These are phyloP conservation scores for Hermetia illucens DNA, from an alignment of 1,140 invertebrate species.

Conservation along the genomic window DNA sequence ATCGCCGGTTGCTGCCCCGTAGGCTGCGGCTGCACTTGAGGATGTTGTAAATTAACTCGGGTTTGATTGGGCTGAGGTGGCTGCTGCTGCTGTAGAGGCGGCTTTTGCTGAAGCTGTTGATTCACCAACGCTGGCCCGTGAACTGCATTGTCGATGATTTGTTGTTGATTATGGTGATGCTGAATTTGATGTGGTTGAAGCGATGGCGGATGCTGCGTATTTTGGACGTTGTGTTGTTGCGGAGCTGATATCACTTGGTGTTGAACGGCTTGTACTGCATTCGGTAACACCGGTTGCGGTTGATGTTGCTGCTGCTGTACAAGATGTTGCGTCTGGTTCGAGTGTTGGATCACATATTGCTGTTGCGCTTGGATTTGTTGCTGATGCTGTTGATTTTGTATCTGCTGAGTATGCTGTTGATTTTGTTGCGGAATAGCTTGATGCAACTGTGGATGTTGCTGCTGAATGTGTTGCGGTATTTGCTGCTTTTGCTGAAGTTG, in stretches of 20 bases:
- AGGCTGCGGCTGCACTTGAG: background rate
- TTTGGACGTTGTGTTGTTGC: background rate
- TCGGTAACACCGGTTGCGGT: background rate
- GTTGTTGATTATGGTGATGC: background rate
- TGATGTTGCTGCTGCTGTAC: background rate
- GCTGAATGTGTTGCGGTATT: background rate
- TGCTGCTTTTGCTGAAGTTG: constrained; percentile 3
- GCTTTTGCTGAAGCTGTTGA: background rate
- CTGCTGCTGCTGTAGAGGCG: constrained; percentile 2
- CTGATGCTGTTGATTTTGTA: background rate
- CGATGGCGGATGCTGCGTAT: background rate
- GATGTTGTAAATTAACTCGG: background rate
- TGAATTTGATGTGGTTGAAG: background rate
- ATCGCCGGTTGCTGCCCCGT: constrained; percentile 1
- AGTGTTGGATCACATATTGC: background rate
- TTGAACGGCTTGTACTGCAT: too few relatives aligned
- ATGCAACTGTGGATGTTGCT: background rate
- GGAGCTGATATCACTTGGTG: background rate
- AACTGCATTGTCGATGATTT: background rate
- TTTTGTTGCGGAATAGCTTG: background rate
- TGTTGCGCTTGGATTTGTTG: background rate
- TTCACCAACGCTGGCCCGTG: background rate
- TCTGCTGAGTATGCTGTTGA: background rate
- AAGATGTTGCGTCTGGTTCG: background rate
- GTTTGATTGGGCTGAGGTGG: background rate